Conservation (phyloP, 1,140 invertebrate species). For the Anastatus disparis region DNA sequence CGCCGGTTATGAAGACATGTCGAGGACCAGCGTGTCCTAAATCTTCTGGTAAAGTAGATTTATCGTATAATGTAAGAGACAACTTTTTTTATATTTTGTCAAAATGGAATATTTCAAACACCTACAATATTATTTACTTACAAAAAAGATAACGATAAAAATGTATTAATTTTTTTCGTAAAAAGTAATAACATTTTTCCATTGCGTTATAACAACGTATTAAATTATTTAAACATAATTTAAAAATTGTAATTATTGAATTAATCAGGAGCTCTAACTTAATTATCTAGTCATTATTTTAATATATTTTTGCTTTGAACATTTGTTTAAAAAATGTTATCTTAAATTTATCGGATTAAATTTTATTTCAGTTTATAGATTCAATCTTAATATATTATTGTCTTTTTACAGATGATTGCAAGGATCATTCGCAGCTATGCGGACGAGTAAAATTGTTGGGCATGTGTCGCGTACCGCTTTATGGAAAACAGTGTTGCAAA, state of each 20-base stretch:
- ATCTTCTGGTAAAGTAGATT: conserved; percentile 52
- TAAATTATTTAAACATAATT: too few species aligned
- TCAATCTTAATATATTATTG: too few species aligned
- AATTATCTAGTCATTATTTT: too few species aligned
- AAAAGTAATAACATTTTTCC: too few species aligned
- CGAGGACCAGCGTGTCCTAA: conserved; percentile 73
- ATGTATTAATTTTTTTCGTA: too few species aligned
- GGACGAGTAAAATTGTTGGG: conserved; percentile 84
- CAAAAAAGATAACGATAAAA: conserved; percentile 16
- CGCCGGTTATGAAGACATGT: conserved; percentile 81
- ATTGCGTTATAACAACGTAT: too few species aligned
- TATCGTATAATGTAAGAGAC: conserved; percentile 13
- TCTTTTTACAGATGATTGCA: conserved; percentile 77
- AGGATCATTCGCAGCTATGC: conserved; percentile 82
- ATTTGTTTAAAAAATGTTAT: too few species aligned
- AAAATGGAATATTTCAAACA: conserved; percentile 9
- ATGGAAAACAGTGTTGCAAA: conserved; percentile 85
- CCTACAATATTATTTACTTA: background rate
- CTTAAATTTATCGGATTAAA: too few species aligned
- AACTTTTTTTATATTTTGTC: background rate
- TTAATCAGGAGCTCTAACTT: too few species aligned
- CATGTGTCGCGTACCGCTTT: conserved; percentile 82
- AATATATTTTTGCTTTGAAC: too few species aligned
- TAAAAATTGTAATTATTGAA: too few species aligned
- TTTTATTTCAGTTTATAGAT: too few species aligned